A percentile compares a stretch with the other conserved stretches of the same genome.
These are phyloP conservation scores for Hypsopygia costalis DNA, from an alignment of 2,888 invertebrate genomes.

Conservation along the genomic window DNA sequence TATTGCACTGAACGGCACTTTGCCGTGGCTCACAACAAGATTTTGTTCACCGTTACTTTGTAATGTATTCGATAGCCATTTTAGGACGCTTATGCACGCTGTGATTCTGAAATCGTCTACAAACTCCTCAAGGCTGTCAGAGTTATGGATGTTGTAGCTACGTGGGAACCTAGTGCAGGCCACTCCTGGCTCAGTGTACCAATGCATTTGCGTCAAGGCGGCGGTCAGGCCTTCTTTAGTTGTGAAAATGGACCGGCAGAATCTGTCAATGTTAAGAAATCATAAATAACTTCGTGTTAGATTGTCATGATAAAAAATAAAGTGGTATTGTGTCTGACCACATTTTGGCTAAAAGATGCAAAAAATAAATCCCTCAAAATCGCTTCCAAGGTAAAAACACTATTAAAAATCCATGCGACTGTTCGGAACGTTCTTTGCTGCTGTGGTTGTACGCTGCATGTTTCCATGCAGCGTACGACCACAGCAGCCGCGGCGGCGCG, in stretches of 20 bases:
- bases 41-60: constrained; percentile 77
- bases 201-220: constrained; percentile 90
- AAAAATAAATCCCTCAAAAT: too few species aligned
- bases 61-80: constrained; percentile 85
- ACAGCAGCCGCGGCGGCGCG: too few species aligned
- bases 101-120: constrained; percentile 94
- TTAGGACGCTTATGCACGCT: constrained; percentile 91
- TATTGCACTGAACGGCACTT: constrained; percentile 87
- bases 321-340: too few species aligned
- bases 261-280: constrained; percentile 78
- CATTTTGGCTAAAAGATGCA: too few species aligned
- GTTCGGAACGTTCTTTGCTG: too few species aligned
- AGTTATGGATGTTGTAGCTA: constrained; percentile 90
- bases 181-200: constrained; percentile 91
- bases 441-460: too few species aligned
- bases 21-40: constrained; percentile 80
- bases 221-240: constrained; percentile 94
- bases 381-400: too few species aligned
- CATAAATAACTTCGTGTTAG: too few species aligned
- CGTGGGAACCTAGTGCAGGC: constrained; percentile 91
- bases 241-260: constrained; percentile 92
- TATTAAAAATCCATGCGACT: too few species aligned
- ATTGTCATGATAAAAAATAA: too few species aligned
- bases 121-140: constrained; percentile 90
- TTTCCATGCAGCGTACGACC: too few species aligned